Percentiles rank a stretch among this genome's conserved stretches.
phyloP scores from a whole-genome alignment of 1,140 invertebrate genomes.

The Stegodyphus mimosarum region DNA sequence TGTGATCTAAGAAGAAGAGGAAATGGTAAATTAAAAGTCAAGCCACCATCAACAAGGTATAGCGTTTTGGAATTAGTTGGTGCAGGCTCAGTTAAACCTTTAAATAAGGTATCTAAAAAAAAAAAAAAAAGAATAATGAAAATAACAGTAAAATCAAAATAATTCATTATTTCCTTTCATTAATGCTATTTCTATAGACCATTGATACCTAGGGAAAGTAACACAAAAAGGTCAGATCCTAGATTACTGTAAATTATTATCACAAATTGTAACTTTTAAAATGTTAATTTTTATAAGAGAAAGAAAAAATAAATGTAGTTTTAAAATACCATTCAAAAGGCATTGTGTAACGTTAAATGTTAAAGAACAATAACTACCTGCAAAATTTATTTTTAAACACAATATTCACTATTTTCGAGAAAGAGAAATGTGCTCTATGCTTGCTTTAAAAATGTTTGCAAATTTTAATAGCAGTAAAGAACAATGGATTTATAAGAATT shows the following conservation, averaged over 20 bases:
- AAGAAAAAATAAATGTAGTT: background rate
- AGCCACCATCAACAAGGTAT: slow-evolving; percentile 71
- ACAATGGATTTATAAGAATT: too few relatives aligned
- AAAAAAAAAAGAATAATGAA: slow-evolving; percentile 38
- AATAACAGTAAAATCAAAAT: background rate
- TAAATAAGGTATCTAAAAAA: slow-evolving; percentile 67
- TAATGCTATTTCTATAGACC: too few relatives aligned
- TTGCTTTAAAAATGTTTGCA: too few relatives aligned
- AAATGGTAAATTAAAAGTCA: slow-evolving; percentile 72
- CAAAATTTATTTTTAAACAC: background rate
- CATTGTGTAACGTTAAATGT: background rate
- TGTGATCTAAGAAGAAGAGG: slow-evolving; percentile 70
- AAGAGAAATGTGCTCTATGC: too few relatives aligned
- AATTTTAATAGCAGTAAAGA: too few relatives aligned
- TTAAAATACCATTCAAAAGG: background rate
- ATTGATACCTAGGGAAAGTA: too few relatives aligned
- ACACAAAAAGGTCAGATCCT: too few relatives aligned
- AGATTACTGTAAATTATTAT: too few relatives aligned
- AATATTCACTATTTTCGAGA: too few relatives aligned
- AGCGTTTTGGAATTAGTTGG: slow-evolving; percentile 69
- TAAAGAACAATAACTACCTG: slow-evolving; percentile 25
- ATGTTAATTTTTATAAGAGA: background rate
- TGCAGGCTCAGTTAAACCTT: slow-evolving; percentile 68
- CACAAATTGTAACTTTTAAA: too few relatives aligned
- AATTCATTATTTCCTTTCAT: too few relatives aligned